A percentile compares a stretch with the other conserved stretches of the same genome.
These are phyloP conservation scores for Gopherus flavomarginatus DNA, from an alignment of 2,113 vertebrate genomes.

Conservation along the genomic window DNA sequence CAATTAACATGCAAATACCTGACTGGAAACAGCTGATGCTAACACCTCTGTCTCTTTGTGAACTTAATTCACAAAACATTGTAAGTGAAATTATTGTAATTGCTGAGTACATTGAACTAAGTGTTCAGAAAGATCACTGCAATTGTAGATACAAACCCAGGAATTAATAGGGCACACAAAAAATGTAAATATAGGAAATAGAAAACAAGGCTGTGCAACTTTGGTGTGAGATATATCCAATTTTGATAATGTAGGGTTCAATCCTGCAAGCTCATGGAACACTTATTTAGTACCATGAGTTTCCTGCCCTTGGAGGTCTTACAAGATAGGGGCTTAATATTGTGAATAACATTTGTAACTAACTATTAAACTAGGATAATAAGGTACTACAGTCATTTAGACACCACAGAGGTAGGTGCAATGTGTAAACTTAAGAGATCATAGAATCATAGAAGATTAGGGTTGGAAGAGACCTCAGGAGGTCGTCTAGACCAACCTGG, in stretches of 20 bases:
- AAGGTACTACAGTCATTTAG: background rate
- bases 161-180: conserved; percentile 53
- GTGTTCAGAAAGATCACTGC: conserved; percentile 17
- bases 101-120: background rate
- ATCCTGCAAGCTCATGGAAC: conserved; percentile 27
- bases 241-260: conserved; percentile 42
- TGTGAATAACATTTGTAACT: conserved; percentile 23
- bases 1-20: conserved; percentile 73
- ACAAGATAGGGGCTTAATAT: background rate
- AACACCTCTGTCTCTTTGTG: conserved; percentile 59
- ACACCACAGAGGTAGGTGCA: background rate
- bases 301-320: background rate
- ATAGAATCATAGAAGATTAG: too few species aligned
- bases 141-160: conserved; percentile 43
- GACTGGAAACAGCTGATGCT: background rate
- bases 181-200: conserved; percentile 51
- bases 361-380: conserved; percentile 1
- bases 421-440: too few species aligned
- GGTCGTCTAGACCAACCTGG: too few species aligned
- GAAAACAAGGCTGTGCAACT: conserved; percentile 54
- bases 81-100: conserved; percentile 70
- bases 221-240: background rate
- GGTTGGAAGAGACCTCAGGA: too few species aligned
- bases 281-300: background rate
- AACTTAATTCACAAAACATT: conserved; percentile 62